These are phyloP conservation scores for Strigamia maritima DNA, from an alignment of 2,888 invertebrate genomes.

Conservation along the genomic window DNA sequence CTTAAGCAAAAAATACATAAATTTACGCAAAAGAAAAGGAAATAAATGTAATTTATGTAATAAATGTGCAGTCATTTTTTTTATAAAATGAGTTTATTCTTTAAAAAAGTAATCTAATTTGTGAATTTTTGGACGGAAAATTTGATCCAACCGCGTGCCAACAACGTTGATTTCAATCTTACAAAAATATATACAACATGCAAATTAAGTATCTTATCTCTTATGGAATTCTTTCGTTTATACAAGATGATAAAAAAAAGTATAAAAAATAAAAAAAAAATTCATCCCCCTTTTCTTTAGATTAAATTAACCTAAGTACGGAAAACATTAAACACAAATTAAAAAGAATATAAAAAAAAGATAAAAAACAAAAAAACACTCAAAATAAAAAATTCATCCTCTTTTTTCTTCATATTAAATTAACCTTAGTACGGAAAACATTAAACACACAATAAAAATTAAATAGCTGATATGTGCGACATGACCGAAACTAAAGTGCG, in stretches of 20 bases:
- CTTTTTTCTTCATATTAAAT: background rate
- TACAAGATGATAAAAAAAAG: background rate
- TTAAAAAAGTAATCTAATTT: background rate
- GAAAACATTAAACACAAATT: too few species aligned
- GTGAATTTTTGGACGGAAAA: background rate
- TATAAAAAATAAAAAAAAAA: background rate
- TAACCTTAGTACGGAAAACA: background rate
- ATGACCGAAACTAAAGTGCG: slow-evolving; percentile 4
- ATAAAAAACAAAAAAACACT: background rate
- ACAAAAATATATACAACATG: background rate
- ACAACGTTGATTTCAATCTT: background rate
- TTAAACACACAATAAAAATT: background rate
- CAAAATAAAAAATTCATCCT: background rate
- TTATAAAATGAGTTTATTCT: background rate
- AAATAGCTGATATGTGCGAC: background rate
- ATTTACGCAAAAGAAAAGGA: too few species aligned
- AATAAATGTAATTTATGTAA: too few species aligned
- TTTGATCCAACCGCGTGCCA: background rate
- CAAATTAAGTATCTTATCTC: too few species aligned
- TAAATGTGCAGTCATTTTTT: too few species aligned
- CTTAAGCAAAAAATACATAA: too few species aligned
- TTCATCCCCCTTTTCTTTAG: background rate
- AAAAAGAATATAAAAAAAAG: background rate
- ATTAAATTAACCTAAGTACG: too few species aligned
- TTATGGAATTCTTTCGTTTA: background rate